These are phyloP conservation scores for Chymomyza fuscimana DNA, from an alignment of 2,888 invertebrate species.

Conservation along the genomic window DNA sequence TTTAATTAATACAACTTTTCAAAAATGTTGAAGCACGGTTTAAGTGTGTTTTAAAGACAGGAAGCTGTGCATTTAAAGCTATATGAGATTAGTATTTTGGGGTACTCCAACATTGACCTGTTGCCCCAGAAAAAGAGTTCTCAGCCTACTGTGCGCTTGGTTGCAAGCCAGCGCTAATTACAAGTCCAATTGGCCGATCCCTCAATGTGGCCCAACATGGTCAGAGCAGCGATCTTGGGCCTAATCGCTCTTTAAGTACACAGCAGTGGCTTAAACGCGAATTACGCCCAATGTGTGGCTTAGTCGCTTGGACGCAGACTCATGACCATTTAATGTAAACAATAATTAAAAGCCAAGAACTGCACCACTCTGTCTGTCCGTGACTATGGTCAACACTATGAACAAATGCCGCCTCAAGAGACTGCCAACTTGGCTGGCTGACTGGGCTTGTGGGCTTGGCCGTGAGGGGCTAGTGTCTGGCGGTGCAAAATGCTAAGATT, in stretches of 20 bases:
- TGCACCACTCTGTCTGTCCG: not conserved
- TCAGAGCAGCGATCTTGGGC: constrained; percentile 31
- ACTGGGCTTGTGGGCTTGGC: not conserved
- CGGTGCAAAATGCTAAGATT: constrained; percentile 35
- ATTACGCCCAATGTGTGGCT: constrained; percentile 68
- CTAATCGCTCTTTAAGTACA: constrained; percentile 74
- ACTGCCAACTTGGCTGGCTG: not conserved
- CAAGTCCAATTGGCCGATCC: constrained; percentile 18
- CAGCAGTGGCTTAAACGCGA: constrained; percentile 67
- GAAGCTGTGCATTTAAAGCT: constrained; percentile 37
- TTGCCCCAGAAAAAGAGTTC: constrained; percentile 64
- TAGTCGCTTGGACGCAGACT: constrained; percentile 41
- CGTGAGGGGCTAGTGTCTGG: constrained; percentile 9
- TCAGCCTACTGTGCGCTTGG: constrained; percentile 38
- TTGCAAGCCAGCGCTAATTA: constrained; percentile 47
- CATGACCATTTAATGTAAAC: constrained; percentile 75
- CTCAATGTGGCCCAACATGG: not conserved
- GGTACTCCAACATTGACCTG: constrained; percentile 51
- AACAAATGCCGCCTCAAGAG: not conserved
- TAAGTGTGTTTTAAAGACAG: constrained; percentile 68
- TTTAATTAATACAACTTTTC: constrained; percentile 62
- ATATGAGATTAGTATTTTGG: constrained; percentile 22
- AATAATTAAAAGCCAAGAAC: constrained; percentile 63
- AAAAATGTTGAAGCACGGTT: constrained; percentile 37
- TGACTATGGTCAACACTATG: not conserved